Percentiles rank a stretch among this genome's conserved stretches.
phyloP scores from a whole-genome alignment of 1,140 invertebrate genomes.

The Leptinotarsa defecta region DNA sequence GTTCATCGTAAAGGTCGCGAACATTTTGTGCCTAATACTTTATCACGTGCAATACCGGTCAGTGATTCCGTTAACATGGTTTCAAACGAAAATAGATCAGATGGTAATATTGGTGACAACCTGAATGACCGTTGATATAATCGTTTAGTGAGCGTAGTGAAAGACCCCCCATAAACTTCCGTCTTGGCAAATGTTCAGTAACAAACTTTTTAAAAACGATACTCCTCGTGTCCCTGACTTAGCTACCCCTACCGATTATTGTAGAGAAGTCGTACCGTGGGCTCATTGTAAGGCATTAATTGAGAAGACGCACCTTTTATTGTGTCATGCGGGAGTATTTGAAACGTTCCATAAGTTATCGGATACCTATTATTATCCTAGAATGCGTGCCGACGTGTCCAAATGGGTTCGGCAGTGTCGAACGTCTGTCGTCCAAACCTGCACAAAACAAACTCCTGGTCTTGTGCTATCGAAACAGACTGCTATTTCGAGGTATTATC shows the following conservation, averaged over 20 bases:
- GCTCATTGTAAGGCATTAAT: not conserved
- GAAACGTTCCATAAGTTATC: conserved; percentile 42
- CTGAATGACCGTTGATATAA: conserved; percentile 33
- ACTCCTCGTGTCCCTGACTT: not conserved
- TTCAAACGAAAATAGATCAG: too few relatives aligned
- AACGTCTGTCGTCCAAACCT: conserved; percentile 41
- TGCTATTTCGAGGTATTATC: conserved; percentile 39
- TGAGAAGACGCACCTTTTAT: conserved; percentile 21
- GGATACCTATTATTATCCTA: conserved; percentile 47
- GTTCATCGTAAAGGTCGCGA: too few relatives aligned
- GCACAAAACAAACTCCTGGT: conserved; percentile 11
- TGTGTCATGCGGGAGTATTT: conserved; percentile 39
- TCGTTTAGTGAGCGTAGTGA: conserved; percentile 15
- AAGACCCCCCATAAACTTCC: conserved; percentile 21
- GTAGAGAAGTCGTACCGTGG: conserved; percentile 9
- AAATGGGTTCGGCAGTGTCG: conserved; percentile 38
- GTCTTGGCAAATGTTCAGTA: conserved; percentile 20
- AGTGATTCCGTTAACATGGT: conserved; percentile 31
- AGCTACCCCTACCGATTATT: not conserved
- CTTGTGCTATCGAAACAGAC: conserved; percentile 35
- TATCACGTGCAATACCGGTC: conserved; percentile 44
- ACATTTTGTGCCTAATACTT: too few relatives aligned
- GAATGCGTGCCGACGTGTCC: conserved; percentile 41
- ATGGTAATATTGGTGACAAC: not conserved
- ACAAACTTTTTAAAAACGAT: conserved; percentile 22